phyloP scores from a whole-genome alignment of 2,113 vertebrate species.

The Aldabrachelys gigantea region DNA sequence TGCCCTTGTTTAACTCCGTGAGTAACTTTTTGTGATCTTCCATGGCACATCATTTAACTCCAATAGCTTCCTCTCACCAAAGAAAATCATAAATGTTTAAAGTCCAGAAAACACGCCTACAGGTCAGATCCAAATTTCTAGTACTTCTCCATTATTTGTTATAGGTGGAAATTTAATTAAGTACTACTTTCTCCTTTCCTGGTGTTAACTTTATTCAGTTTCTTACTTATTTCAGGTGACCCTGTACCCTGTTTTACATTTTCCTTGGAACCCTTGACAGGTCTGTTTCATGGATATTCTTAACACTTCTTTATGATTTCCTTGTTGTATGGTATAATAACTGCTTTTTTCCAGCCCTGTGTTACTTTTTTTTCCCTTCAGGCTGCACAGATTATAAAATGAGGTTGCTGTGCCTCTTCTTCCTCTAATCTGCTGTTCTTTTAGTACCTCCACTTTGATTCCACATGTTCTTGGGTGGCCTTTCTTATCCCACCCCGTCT shows the following conservation, averaged over 20 bases:
- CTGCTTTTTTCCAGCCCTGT: not conserved
- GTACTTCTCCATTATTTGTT: slow-evolving; percentile 4
- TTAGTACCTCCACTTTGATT: slow-evolving; percentile 70
- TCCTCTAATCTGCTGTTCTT: slow-evolving; percentile 71
- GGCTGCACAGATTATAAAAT: slow-evolving; percentile 54
- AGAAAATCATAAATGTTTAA: not conserved
- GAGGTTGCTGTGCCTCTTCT: slow-evolving; percentile 57
- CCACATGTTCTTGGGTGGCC: slow-evolving; percentile 68
- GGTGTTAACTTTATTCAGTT: not conserved
- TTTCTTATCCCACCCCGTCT: slow-evolving; percentile 64
- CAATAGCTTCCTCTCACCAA: not conserved
- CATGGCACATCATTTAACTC: not conserved
- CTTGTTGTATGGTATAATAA: slow-evolving; percentile 26
- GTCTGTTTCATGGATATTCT: slow-evolving; percentile 6
- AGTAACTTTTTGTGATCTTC: not conserved
- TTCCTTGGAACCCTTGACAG: not conserved
- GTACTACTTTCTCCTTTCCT: not conserved
- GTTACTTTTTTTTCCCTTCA: slow-evolving; percentile 33
- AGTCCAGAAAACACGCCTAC: not conserved
- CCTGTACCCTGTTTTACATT: not conserved
- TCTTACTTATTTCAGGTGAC: not conserved
- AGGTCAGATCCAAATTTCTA: not conserved
- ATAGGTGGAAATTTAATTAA: not conserved
- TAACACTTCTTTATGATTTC: slow-evolving; percentile 49
- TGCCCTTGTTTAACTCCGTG: slow-evolving; percentile 10